phyloP scores from a whole-genome alignment of 1,140 invertebrate species.

The Tetramorium alpestre region DNA sequence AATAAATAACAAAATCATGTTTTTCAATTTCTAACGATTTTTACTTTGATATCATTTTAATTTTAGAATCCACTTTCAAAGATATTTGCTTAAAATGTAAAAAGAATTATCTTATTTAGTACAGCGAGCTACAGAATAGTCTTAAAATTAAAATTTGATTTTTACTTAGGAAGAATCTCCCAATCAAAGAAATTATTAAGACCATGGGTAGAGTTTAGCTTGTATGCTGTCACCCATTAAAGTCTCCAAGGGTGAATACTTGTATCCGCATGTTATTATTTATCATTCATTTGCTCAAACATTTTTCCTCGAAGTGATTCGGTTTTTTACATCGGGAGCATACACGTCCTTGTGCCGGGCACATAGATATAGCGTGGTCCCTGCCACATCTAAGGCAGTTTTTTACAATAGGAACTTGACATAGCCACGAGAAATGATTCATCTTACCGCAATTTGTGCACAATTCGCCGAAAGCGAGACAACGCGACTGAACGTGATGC shows the following conservation, averaged over 20 bases:
- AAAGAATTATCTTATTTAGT: too few species aligned
- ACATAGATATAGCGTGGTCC: conserved; percentile 29
- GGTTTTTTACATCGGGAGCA: conserved; percentile 41
- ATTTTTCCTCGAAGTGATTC: conserved; percentile 44
- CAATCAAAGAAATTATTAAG: neutral
- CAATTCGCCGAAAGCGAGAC: conserved; percentile 40
- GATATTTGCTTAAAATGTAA: too few species aligned
- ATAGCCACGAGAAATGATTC: conserved; percentile 63
- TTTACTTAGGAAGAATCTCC: neutral
- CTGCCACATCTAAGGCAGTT: conserved; percentile 37
- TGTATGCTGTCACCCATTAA: neutral
- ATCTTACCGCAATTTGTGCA: conserved; percentile 59
- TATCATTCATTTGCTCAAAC: neutral
- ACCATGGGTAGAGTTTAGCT: neutral
- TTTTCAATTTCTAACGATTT: too few species aligned
- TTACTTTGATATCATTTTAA: too few species aligned
- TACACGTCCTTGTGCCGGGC: conserved; percentile 26
- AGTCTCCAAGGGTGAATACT: neutral
- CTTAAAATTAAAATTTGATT: neutral
- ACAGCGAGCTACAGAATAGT: too few species aligned
- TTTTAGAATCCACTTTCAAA: too few species aligned
- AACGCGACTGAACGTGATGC: conserved; percentile 50
- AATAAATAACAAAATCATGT: neutral
- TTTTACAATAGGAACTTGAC: neutral
- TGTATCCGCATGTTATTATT: neutral